Evolutionary conservation across 1,140 invertebrate genomes (phyloP).

Genomic region (Sycophaga agraensis): DNA sequence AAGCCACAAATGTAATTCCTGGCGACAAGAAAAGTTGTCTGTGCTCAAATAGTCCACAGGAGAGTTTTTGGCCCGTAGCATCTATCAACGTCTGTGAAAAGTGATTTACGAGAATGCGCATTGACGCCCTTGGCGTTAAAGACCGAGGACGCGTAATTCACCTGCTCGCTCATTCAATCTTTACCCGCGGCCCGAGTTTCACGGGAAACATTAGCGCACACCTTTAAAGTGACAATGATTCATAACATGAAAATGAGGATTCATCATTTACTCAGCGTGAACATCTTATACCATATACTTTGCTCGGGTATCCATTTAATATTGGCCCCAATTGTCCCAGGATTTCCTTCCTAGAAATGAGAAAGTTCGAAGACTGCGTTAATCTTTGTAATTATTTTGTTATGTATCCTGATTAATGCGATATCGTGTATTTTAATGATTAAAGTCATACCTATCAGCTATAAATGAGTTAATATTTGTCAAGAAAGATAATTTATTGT

Average conservation of each 20-base stretch:
- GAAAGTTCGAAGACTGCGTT: no score
- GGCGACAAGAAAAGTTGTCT: conserved; percentile 15
- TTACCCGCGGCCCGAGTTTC: not conserved
- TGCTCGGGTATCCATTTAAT: no score
- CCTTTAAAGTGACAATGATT: conserved; percentile 2
- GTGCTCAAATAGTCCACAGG: conserved; percentile 6
- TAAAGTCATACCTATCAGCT: no score
- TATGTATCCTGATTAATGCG: no score
- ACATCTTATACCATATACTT: no score
- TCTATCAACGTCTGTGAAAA: conserved; percentile 34
- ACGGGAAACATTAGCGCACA: not conserved
- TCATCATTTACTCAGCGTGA: no score
- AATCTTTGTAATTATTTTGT: no score
- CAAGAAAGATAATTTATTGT: no score
- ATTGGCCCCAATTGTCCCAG: no score
- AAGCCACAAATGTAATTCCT: conserved; percentile 18
- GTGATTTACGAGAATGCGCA: conserved; percentile 23
- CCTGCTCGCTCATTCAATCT: not conserved
- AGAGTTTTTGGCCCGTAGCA: conserved; percentile 26
- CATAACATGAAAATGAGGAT: not conserved
- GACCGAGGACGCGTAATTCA: conserved; percentile 2
- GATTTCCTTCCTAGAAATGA: no score
- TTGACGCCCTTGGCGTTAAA: not conserved
- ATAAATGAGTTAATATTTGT: no score
- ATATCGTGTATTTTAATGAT: no score